Evolutionary conservation across 1,140 invertebrate genomes (phyloP).

Genomic region (Rhopalosiphum padi): DNA sequence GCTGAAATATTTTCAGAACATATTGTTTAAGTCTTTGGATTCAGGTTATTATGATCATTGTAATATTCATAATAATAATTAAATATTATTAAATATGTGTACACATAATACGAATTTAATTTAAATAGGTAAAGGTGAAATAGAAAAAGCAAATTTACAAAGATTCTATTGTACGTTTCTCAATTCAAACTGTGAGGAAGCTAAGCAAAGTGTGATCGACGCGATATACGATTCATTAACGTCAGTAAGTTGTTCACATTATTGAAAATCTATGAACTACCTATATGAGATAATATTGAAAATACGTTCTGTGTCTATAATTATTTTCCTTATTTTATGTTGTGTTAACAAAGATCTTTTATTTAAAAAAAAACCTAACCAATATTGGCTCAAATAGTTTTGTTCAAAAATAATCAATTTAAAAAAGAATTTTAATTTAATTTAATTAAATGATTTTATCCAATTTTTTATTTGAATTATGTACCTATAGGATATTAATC

Average conservation of each 20-base stretch:
- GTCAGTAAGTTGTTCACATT: not conserved
- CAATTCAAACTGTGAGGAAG: slow-evolving; percentile 38
- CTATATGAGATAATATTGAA: not conserved
- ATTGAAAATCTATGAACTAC: not conserved
- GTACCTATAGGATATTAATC: no score
- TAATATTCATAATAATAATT: not conserved
- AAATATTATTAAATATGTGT: not conserved
- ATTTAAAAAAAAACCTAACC: no score
- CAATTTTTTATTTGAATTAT: no score
- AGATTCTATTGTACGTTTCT: slow-evolving; percentile 53
- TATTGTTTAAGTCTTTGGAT: slow-evolving; percentile 66
- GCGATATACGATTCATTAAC: slow-evolving; percentile 4
- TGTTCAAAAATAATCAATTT: no score
- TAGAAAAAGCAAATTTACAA: slow-evolving; percentile 54
- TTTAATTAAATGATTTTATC: no score
- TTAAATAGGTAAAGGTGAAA: slow-evolving; percentile 41
- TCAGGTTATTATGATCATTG: slow-evolving; percentile 6
- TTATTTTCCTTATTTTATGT: no score
- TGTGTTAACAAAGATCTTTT: no score
- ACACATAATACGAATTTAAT: not conserved
- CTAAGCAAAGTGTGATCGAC: slow-evolving; percentile 36
- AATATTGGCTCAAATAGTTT: no score
- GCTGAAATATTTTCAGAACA: slow-evolving; percentile 75
- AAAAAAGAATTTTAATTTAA: no score
- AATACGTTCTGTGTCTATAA: not conserved